phyloP scores from a whole-genome alignment of 2,113 vertebrate genomes.

The Willisornis vidua region DNA sequence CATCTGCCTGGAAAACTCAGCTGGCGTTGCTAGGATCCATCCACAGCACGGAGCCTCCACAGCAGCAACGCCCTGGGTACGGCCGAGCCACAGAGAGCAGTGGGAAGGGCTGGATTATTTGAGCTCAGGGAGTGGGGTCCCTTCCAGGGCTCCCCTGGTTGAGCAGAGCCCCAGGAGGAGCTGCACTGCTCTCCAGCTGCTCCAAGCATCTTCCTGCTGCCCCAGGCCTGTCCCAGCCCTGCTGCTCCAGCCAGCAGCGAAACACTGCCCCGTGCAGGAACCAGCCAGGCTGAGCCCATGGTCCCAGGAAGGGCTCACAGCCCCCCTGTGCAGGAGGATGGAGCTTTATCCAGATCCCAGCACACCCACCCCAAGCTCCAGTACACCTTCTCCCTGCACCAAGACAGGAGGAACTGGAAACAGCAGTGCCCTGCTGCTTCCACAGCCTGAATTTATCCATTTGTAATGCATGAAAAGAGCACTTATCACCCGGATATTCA shows the following conservation, averaged over 20 bases:
- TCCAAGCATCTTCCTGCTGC: background rate
- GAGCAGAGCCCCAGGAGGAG: background rate
- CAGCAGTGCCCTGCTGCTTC: background rate
- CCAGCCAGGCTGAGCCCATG: background rate
- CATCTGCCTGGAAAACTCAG: background rate
- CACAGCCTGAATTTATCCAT: background rate
- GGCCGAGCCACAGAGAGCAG: background rate
- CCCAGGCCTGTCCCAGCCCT: background rate
- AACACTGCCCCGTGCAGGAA: conserved; percentile 16
- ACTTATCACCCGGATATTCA: background rate
- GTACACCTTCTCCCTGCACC: background rate
- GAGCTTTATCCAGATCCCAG: background rate
- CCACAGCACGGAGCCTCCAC: background rate
- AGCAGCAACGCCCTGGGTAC: background rate
- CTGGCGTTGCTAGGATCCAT: background rate
- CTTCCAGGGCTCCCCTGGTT: background rate
- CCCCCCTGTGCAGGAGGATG: background rate
- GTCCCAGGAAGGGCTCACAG: background rate
- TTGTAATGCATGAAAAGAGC: background rate
- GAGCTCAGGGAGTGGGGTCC: background rate
- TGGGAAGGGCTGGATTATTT: background rate
- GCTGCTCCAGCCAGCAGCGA: background rate
- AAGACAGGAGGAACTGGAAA: background rate
- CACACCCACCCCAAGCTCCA: accelerated
- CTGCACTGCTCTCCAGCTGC: background rate